These are phyloP conservation scores for Ophthalmolycus amberensis DNA, from an alignment of 2,113 vertebrate genomes.

Conservation along the genomic window DNA sequence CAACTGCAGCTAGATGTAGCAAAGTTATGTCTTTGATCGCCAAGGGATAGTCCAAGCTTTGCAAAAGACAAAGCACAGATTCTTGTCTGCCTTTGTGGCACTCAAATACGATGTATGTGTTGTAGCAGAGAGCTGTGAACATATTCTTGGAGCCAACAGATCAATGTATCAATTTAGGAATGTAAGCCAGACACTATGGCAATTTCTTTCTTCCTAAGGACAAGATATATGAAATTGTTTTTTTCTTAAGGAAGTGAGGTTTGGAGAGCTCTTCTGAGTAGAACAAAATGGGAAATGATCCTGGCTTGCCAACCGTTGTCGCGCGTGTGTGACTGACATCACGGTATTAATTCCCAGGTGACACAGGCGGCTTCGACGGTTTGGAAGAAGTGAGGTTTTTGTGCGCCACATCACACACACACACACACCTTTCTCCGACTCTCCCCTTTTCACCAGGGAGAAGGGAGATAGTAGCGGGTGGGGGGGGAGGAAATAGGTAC, in stretches of 20 bases:
- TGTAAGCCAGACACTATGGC: slow-evolving; percentile 34
- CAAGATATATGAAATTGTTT: slow-evolving; percentile 38
- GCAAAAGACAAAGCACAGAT: slow-evolving; percentile 49
- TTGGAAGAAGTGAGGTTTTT: slow-evolving; percentile 50
- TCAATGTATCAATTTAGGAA: slow-evolving; percentile 39
- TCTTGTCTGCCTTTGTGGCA: slow-evolving; percentile 49
- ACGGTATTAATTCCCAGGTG: slow-evolving; percentile 63
- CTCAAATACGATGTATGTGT: slow-evolving; percentile 61
- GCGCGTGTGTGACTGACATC: slow-evolving; percentile 48
- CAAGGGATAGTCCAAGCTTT: slow-evolving; percentile 39
- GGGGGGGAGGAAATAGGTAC: slow-evolving; percentile 33
- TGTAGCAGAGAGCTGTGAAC: slow-evolving; percentile 36
- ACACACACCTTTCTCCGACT: slow-evolving; percentile 8
- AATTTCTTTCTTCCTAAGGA: slow-evolving; percentile 44
- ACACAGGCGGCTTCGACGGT: slow-evolving; percentile 44
- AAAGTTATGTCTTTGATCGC: slow-evolving; percentile 64
- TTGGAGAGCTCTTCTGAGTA: slow-evolving; percentile 39
- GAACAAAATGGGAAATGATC: slow-evolving; percentile 35
- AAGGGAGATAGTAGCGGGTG: slow-evolving; percentile 23
- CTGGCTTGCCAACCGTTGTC: slow-evolving; percentile 19
- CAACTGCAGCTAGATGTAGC: slow-evolving; percentile 55
- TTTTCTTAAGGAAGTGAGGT: slow-evolving; percentile 27
- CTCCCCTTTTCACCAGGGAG: slow-evolving; percentile 38
- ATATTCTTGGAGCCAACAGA: slow-evolving; percentile 42
- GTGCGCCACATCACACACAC: slow-evolving; percentile 42